Evolutionary conservation across 2,888 invertebrate genomes (phyloP).

Genomic region (Ectemnius cavifrons): DNA sequence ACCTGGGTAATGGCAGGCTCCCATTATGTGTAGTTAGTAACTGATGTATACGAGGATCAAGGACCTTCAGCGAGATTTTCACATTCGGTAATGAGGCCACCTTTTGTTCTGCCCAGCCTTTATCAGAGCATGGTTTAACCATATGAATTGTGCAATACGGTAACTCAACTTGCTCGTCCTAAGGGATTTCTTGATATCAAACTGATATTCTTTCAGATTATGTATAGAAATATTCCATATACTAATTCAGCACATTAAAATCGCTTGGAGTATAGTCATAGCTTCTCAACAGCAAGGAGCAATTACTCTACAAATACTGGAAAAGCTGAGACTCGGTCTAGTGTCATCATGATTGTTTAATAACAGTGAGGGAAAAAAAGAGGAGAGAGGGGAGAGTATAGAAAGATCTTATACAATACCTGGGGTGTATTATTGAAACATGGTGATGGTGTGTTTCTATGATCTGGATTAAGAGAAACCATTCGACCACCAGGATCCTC

Average conservation of each 20-base stretch:
- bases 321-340: conserved; percentile 73
- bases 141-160: conserved; percentile 85
- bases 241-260: conserved; percentile 41
- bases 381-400: too few species aligned
- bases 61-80: conserved; percentile 80
- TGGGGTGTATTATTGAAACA: conserved; percentile 71
- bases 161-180: conserved; percentile 79
- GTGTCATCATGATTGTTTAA: conserved; percentile 61
- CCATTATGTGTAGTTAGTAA: conserved; percentile 88
- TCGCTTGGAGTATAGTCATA: conserved; percentile 66
- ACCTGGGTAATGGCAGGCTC: conserved; percentile 89
- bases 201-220: not conserved
- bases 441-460: conserved; percentile 81
- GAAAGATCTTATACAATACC: conserved; percentile 49
- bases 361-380: too few species aligned
- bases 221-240: not conserved
- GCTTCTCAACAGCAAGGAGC: conserved; percentile 65
- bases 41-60: conserved; percentile 83
- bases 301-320: conserved; percentile 65
- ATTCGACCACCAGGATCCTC: conserved; percentile 85
- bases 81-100: conserved; percentile 83
- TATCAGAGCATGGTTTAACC: conserved; percentile 80
- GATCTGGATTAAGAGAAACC: conserved; percentile 84
- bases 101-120: conserved; percentile 88
- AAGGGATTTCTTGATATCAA: conserved; percentile 43